Conservation (phyloP, 2,888 invertebrate genomes). For the Ecdyonurus torrentis region DNA sequence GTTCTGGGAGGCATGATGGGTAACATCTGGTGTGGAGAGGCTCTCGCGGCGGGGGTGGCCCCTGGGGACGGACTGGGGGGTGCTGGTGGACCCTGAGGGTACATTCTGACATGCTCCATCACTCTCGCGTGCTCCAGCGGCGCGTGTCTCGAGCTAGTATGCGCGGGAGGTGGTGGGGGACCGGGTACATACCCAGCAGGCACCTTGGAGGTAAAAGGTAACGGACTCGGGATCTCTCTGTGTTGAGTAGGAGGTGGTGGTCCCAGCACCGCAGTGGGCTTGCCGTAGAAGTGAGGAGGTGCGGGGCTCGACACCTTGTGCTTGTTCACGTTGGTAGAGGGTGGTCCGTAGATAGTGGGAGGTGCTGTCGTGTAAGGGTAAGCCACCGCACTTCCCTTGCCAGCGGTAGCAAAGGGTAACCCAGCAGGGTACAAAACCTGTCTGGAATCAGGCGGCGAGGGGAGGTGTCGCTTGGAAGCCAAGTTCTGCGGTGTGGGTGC, state of each 20-base stretch:
- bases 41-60: constrained; percentile 16
- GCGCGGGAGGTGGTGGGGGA: constrained; percentile 32
- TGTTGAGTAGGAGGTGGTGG: constrained; percentile 36
- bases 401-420: constrained; percentile 4
- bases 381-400: not conserved
- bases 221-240: constrained; percentile 26
- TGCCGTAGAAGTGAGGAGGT: constrained; percentile 58
- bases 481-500: constrained; percentile 32
- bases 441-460: constrained; percentile 4
- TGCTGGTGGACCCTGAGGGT: constrained; percentile 10
- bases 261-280: constrained; percentile 27
- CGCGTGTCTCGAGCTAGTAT: constrained; percentile 20
- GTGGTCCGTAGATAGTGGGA: constrained; percentile 17
- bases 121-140: constrained; percentile 16
- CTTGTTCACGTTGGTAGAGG: constrained; percentile 34
- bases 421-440: not conserved
- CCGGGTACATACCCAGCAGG: constrained; percentile 22
- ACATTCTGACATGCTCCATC: constrained; percentile 24
- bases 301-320: constrained; percentile 62
- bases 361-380: constrained; percentile 3
- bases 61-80: constrained; percentile 24
- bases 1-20: constrained; percentile 4
- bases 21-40: constrained; percentile 13
- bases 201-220: constrained; percentile 41
- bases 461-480: constrained; percentile 20